A percentile compares a stretch with the other conserved stretches of the same genome.
These are phyloP conservation scores for Archilochus colubris DNA, from an alignment of 2,113 vertebrate species.

Conservation along the genomic window DNA sequence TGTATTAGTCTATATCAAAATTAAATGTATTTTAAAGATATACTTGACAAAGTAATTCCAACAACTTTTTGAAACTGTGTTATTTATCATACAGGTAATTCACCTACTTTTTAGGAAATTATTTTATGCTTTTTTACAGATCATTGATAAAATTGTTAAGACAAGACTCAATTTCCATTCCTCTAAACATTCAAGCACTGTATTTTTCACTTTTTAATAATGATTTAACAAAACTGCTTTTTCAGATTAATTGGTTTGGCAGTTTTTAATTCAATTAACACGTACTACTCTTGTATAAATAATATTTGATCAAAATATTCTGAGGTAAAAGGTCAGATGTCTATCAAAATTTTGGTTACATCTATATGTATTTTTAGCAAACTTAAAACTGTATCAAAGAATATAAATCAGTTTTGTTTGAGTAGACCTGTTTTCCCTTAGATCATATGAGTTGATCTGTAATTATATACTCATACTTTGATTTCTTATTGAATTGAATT, in stretches of 20 bases:
- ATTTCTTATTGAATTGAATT: not conserved
- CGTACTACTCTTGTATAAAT: not conserved
- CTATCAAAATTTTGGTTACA: not conserved
- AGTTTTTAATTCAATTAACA: not conserved
- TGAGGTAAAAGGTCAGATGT: not conserved
- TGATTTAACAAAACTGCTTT: not conserved
- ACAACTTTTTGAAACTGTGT: not conserved
- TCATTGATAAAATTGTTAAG: not conserved
- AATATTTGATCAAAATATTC: not conserved
- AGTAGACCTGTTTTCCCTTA: not conserved
- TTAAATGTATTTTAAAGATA: not conserved
- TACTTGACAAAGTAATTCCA: not conserved
- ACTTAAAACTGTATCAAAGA: not conserved
- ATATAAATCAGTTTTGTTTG: not conserved
- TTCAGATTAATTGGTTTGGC: not conserved
- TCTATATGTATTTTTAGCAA: not conserved
- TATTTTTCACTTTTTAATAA: not conserved
- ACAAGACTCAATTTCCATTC: not conserved
- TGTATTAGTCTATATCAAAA: not conserved
- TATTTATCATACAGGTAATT: not conserved
- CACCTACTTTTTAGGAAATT: not conserved
- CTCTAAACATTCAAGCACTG: not conserved
- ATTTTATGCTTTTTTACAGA: not conserved
- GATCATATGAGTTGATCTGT: not conserved
- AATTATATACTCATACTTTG: not conserved